Conservation (phyloP, 2,888 invertebrate species). For the Eremobia ochroleuca region DNA sequence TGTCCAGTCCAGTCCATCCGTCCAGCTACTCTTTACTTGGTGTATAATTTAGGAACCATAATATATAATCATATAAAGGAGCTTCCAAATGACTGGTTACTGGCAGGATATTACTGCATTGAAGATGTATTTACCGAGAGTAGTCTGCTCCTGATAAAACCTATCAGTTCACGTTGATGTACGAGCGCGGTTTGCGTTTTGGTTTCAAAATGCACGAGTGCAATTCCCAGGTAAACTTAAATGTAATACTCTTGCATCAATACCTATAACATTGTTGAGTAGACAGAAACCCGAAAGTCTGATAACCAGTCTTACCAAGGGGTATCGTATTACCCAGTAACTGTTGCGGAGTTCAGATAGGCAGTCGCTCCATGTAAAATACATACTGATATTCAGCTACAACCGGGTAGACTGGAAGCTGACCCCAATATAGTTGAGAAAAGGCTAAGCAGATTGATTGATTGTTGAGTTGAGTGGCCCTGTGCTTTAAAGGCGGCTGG, state of each 20-base stretch:
- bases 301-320: too few relatives aligned
- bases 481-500: background rate
- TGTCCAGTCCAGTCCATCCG: background rate
- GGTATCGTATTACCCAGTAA: too few relatives aligned
- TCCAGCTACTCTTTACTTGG: background rate
- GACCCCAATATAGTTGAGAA: too few relatives aligned
- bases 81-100: constrained; percentile 46
- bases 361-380: too few relatives aligned
- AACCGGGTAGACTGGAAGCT: too few relatives aligned
- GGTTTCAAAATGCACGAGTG: background rate
- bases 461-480: background rate
- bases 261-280: background rate
- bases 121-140: constrained; percentile 32
- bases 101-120: constrained; percentile 48
- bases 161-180: background rate
- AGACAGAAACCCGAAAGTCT: too few relatives aligned
- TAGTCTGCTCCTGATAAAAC: background rate
- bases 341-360: too few relatives aligned
- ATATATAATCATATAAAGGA: constrained; percentile 41
- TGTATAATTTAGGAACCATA: constrained; percentile 47
- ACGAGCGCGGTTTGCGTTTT: background rate
- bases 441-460: too few relatives aligned
- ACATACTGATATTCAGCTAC: too few relatives aligned
- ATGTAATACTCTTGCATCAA: background rate
- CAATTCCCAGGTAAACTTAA: background rate